Evolutionary conservation across 2,888 invertebrate genomes (phyloP).

Genomic region (Parascotia fuliginaria): DNA sequence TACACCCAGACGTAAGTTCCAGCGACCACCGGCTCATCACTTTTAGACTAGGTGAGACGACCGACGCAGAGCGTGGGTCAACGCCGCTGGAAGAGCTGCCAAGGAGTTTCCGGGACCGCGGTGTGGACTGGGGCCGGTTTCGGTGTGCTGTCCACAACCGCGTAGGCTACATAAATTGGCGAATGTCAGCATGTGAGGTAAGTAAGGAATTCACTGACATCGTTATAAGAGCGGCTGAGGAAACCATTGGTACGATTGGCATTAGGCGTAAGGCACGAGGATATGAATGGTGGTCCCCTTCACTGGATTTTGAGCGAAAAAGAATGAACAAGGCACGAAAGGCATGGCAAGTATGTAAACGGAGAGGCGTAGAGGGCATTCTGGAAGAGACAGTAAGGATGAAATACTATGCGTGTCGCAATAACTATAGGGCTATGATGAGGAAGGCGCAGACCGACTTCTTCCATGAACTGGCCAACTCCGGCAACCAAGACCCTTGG

Average conservation of each 20-base stretch:
- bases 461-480: background rate
- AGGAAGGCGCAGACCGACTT: constrained; percentile 8
- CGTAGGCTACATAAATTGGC: background rate
- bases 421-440: constrained; percentile 9
- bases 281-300: constrained; percentile 20
- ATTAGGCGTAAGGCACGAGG: background rate
- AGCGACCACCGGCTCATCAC: background rate
- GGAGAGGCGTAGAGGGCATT: background rate
- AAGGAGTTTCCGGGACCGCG: background rate
- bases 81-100: background rate
- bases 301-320: constrained; percentile 4
- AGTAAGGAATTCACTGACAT: constrained; percentile 12
- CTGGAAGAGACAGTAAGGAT: background rate
- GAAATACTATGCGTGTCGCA: background rate
- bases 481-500: constrained; percentile 22
- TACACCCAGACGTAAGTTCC: background rate
- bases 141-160: background rate
- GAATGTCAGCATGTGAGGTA: background rate
- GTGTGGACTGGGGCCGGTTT: constrained; percentile 14
- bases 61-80: constrained; percentile 22
- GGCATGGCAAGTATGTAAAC: background rate
- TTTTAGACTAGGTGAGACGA: background rate
- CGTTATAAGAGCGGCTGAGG: background rate
- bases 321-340: background rate
- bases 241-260: background rate